phyloP scores from a whole-genome alignment of 2,113 vertebrate genomes.

The Panthera leo region DNA sequence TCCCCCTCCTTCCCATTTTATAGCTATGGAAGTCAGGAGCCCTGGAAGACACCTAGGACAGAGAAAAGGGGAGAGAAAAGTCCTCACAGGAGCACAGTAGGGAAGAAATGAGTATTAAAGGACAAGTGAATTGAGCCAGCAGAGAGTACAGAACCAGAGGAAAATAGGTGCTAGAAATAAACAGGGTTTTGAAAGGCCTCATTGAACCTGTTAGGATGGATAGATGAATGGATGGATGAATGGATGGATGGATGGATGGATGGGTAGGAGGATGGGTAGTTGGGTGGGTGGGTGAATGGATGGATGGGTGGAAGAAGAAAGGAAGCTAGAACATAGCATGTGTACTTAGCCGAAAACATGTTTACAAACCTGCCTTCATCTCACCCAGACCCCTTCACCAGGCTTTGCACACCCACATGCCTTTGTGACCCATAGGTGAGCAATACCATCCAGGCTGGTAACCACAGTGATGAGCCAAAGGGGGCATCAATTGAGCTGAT shows the following conservation, averaged over 20 bases:
- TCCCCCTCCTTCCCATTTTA: not conserved
- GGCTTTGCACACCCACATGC: not conserved
- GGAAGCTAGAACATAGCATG: not conserved
- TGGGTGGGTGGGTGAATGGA: not conserved
- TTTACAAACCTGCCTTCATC: not conserved
- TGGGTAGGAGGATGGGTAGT: fast-evolving
- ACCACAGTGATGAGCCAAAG: not conserved
- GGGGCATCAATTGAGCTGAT: not conserved
- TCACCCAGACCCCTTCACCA: not conserved
- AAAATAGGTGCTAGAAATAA: not conserved
- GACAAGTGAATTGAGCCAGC: not conserved
- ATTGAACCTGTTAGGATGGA: not conserved
- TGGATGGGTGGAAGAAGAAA: not conserved
- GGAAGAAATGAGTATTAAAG: not conserved
- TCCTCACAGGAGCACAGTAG: not conserved
- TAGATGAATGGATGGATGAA: not conserved
- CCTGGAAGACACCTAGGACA: not conserved
- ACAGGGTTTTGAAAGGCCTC: not conserved
- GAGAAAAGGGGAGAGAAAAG: not conserved
- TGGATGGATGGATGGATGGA: not conserved
- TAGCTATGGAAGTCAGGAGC: not conserved
- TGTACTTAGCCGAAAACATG: not conserved
- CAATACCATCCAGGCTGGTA: not conserved
- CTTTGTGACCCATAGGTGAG: not conserved
- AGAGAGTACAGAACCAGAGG: not conserved